A percentile compares a stretch with the other conserved stretches of the same genome.
These are phyloP conservation scores for Leptocoma aspasia DNA, from an alignment of 2,113 vertebrate species.

Conservation along the genomic window DNA sequence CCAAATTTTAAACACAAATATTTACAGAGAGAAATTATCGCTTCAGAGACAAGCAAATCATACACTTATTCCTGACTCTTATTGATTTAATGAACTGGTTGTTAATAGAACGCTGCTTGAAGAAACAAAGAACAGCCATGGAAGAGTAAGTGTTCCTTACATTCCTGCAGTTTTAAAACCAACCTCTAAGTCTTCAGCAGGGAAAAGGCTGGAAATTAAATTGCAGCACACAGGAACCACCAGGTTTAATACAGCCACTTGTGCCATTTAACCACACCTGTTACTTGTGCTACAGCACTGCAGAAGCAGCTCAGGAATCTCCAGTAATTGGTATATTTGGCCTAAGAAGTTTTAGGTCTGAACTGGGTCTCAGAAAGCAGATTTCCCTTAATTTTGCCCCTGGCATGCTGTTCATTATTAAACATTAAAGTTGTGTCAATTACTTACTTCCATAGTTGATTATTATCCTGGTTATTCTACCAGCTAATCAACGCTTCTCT, in stretches of 20 bases:
- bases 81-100: conserved; percentile 46
- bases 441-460: conserved; percentile 66
- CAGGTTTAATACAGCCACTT: not conserved
- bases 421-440: conserved; percentile 72
- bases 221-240: not conserved
- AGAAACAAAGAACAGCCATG: not conserved
- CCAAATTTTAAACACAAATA: conserved; percentile 68
- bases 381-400: conserved; percentile 57
- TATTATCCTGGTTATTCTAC: conserved; percentile 63
- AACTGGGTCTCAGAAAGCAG: conserved; percentile 19
- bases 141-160: conserved; percentile 9
- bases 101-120: not conserved
- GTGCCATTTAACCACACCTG: conserved; percentile 16
- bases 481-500: conserved; percentile 58
- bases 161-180: conserved; percentile 2
- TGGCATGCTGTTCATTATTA: conserved; percentile 65
- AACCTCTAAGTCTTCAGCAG: not conserved
- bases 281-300: not conserved
- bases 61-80: conserved; percentile 45
- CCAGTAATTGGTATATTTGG: conserved; percentile 11
- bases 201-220: not conserved
- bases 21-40: conserved; percentile 58
- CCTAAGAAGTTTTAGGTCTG: conserved; percentile 37
- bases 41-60: conserved; percentile 56
- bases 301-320: not conserved